Evolutionary conservation across 1,140 invertebrate genomes (phyloP).

Genomic region (Drosophila baimaii): DNA sequence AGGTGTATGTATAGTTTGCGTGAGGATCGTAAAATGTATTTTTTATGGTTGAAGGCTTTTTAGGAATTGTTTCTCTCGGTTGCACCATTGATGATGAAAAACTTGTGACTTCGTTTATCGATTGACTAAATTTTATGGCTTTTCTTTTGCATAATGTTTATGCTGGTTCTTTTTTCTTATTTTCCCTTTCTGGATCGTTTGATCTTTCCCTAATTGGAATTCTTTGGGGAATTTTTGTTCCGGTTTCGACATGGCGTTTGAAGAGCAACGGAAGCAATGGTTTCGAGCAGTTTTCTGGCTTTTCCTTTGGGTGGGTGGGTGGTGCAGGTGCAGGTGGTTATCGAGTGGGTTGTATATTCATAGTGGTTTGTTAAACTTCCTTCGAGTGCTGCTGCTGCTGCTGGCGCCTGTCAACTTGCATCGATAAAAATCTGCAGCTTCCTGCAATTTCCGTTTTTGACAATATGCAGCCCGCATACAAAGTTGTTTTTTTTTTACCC

Average conservation of each 20-base stretch:
- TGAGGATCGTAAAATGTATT: constrained; percentile 53
- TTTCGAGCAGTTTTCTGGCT: constrained; percentile 42
- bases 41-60: constrained; percentile 54
- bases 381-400: constrained; percentile 49
- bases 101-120: constrained; percentile 57
- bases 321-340: constrained; percentile 21
- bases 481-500: constrained; percentile 18
- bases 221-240: constrained; percentile 36
- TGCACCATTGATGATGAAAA: constrained; percentile 51
- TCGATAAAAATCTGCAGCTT: constrained; percentile 68
- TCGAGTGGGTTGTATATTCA: constrained; percentile 13
- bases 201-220: constrained; percentile 52
- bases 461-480: constrained; percentile 64
- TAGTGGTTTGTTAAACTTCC: constrained; percentile 41
- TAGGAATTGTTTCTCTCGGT: constrained; percentile 40
- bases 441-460: constrained; percentile 55
- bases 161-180: constrained; percentile 16
- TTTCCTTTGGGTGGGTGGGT: constrained; percentile 23
- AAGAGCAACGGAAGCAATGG: constrained; percentile 52
- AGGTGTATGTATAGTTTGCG: constrained; percentile 32
- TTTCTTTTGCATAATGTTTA: constrained; percentile 35
- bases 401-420: constrained; percentile 67
- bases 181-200: constrained; percentile 46
- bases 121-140: constrained; percentile 53
- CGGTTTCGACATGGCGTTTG: constrained; percentile 56